These are phyloP conservation scores for Antheraea mylitta DNA, from an alignment of 1,140 invertebrate species.

Conservation along the genomic window DNA sequence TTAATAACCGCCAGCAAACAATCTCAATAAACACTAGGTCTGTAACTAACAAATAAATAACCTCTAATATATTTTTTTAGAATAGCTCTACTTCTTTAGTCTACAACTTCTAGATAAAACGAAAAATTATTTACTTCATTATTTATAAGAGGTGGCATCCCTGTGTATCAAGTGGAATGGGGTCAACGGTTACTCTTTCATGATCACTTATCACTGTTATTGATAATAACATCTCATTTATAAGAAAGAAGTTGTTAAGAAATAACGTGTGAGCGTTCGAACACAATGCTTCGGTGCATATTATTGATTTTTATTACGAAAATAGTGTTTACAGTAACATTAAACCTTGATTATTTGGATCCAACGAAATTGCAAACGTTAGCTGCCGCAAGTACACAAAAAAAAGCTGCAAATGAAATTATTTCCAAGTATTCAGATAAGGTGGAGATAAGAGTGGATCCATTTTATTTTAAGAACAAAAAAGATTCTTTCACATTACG, in stretches of 20 bases:
- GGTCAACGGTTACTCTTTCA: not conserved
- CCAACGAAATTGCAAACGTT: constrained; percentile 61
- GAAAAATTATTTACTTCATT: too few relatives aligned
- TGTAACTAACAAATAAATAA: too few relatives aligned
- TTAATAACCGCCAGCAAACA: too few relatives aligned
- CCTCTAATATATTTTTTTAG: too few relatives aligned
- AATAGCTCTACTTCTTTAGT: too few relatives aligned
- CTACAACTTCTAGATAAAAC: too few relatives aligned
- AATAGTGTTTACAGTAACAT: constrained; percentile 4
- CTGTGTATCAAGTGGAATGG: not conserved
- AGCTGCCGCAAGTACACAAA: constrained; percentile 39
- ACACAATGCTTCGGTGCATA: not conserved
- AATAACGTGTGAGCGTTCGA: not conserved
- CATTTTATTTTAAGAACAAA: constrained; percentile 47
- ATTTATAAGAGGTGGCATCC: not conserved
- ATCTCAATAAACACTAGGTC: too few relatives aligned
- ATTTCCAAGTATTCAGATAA: constrained; percentile 41
- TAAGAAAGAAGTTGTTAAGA: not conserved
- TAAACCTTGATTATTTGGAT: constrained; percentile 61
- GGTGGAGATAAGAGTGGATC: constrained; percentile 45
- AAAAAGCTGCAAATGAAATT: constrained; percentile 38
- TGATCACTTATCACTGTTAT: not conserved
- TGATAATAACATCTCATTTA: not conserved
- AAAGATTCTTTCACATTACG: constrained; percentile 55
- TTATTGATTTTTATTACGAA: not conserved